Conservation (phyloP, 2,113 vertebrate genomes). For the Podilymbus podiceps region DNA sequence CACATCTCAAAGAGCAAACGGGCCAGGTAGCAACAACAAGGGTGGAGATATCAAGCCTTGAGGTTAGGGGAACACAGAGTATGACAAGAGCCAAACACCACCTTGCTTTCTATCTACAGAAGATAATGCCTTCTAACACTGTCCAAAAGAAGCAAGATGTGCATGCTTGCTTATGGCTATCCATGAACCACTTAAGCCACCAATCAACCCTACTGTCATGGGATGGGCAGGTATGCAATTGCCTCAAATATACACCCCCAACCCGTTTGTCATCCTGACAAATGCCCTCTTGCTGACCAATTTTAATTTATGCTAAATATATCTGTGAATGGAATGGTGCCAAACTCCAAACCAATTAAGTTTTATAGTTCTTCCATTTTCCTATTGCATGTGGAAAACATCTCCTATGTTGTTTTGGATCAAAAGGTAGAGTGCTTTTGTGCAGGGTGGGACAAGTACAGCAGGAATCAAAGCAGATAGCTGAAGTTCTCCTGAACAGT, state of each 20-base stretch:
- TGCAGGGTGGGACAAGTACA: neutral
- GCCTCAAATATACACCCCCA: neutral
- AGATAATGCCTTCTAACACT: neutral
- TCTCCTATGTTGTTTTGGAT: conserved; percentile 41
- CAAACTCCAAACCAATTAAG: conserved; percentile 21
- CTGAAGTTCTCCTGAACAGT: conserved; percentile 21
- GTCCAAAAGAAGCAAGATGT: neutral
- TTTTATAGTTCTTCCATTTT: conserved; percentile 39
- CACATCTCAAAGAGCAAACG: neutral
- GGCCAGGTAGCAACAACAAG: neutral
- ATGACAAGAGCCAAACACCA: neutral
- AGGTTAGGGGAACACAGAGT: neutral
- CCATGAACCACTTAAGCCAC: neutral
- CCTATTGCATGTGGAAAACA: conserved; percentile 41
- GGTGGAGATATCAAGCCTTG: neutral
- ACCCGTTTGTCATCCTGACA: conserved; percentile 6
- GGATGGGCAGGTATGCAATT: neutral
- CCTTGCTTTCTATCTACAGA: neutral
- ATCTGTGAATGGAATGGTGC: neutral
- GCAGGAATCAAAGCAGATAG: conserved; percentile 56
- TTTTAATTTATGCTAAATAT: conserved; percentile 11
- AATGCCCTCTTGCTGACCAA: conserved; percentile 2
- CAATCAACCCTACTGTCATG: neutral
- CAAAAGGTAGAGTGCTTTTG: conserved; percentile 35
- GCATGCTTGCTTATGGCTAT: neutral